Evolutionary conservation across 2,113 vertebrate species (phyloP), one percentile per base, ranked within the genome.

Genomic region (Ciconia maguari): DNA sequence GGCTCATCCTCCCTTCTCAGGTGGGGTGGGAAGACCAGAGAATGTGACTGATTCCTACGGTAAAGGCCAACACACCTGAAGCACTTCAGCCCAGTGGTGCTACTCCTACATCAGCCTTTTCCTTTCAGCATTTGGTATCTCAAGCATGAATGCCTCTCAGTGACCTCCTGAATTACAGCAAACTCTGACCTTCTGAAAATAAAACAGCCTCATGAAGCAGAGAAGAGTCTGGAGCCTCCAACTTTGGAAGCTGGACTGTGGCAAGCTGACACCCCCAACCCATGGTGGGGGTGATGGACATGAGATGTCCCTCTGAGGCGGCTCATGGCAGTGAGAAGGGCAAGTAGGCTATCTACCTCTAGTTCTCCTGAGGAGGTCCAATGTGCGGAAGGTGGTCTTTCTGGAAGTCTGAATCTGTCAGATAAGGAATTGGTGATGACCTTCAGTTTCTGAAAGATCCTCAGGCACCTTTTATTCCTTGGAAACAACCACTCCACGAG

Each of bases 81-180:
- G 22, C 9, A 51, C 27, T 74, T 74, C 42, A 88, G 44, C 44
- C 88, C 46, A 52, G 51, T 42, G 24, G 5, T 51, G 58, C 4
- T 60, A 14, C 14, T 51, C 32, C 66, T 68, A 8, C 21, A 20
- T 20, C 27, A 34, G 42, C 8, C 30, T 72, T 87, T 87, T 52
- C 26, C 17, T 29, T 61, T 79, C 26, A 48, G 17, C 16, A 26
- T 65, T 75, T 82, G 36, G 13, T 55, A 14, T 55, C 13, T 34
- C 0, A 0, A 41, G 9, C 20, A 60, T 0, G 0, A 60, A 55
- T 19, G 14, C 11, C 2, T 42, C 22, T 58, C 41, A 24, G 54
- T 48, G 36, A 36, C 26, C 15, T 70, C 27, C 24, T 60, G 49
- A 84, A 77, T 64, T 85, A 34, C 25, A 85, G 60, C 8, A 65